Base-by-base conservation (phyloP, 2,888 invertebrate genomes). In the Rhingia rostrata region DNA sequence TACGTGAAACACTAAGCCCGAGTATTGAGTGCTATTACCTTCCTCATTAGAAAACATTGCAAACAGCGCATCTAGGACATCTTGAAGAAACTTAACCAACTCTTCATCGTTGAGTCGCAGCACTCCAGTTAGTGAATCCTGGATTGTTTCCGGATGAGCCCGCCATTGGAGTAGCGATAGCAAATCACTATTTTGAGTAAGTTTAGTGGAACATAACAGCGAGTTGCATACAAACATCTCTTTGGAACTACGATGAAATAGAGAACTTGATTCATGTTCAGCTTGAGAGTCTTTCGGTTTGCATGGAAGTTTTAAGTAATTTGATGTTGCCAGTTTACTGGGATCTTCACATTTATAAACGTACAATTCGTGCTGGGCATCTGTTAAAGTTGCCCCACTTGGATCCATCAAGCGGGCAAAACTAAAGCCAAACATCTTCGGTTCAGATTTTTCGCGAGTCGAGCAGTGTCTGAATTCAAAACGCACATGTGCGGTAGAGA, bases 381-480 rank as follows among this genome's bases (percentile, higher is more conserved):
- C 98, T 79, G 96, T 93, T 6, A 98, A 92, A 0, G 98, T 97
- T 0, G 97, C 97, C 0, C 97, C 98, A 86, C 97, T 96, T 64
- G 95, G 94, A 90, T 97, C 97, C 96, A 97, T 97, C 33, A 98
- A 93, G 2, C 97, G 94, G 6, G 96, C 95, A 91, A 97, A 98
- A 10, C 97, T 95, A 90, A 98, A 98, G 0, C 97, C 97, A 89
- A 97, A 97, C 7, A 98, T 92, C 90, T 97, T 98, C 87, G 97
- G 95, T 89, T 98, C 98, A 66, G 95, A 95, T 90, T 97, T 97
- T 87, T 97, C 97, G 67, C 97, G 93, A 0, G 97, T 97, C 73
- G 98, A 98, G 90, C 98, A 98, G 92, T 98, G 98, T 41, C 97
- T 93, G 90, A 97, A 97, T 92, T 98, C 97, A 87, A 98, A 94